A percentile compares a stretch with the other conserved stretches of the same genome.
Evolutionary conservation across 2,888 invertebrate genomes (phyloP).

Genomic region (Pterobdella sp.): DNA sequence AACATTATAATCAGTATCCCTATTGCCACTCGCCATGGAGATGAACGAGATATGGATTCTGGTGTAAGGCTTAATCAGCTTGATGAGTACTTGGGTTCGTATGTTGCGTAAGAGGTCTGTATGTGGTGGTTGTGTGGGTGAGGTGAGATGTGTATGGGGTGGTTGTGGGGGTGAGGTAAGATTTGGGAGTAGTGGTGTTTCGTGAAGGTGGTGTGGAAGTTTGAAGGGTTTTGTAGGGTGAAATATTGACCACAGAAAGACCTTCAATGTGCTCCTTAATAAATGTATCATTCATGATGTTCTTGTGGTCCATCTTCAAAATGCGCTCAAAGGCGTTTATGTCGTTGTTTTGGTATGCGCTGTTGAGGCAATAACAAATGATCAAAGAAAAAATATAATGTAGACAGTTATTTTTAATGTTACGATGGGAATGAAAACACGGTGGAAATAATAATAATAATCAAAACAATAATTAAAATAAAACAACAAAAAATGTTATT

Average conservation of each 20-base stretch:
- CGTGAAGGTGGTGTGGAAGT: background rate
- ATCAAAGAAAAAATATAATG: background rate
- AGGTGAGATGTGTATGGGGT: background rate
- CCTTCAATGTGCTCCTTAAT: conserved; percentile 95
- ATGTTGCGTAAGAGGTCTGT: conserved; percentile 84
- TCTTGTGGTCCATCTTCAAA: conserved; percentile 80
- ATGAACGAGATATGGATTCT: conserved; percentile 95
- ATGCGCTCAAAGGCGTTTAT: conserved; percentile 96
- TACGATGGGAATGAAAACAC: no score
- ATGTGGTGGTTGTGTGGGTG: background rate
- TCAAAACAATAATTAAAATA: no score
- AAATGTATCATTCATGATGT: conserved; percentile 98
- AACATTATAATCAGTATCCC: conserved; percentile 4
- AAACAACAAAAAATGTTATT: no score
- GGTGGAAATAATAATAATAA: no score
- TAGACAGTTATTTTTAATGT: no score
- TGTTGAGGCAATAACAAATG: conserved; percentile 51
- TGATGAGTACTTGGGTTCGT: conserved; percentile 89
- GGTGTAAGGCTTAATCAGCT: conserved; percentile 93
- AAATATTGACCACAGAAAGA: no score
- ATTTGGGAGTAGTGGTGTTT: background rate
- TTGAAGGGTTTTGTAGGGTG: no score
- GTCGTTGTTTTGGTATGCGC: conserved; percentile 92
- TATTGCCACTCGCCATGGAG: conserved; percentile 59
- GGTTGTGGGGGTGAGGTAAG: background rate